Percentiles rank a stretch among this genome's conserved stretches.
These are phyloP conservation scores for Chelidonichthys spinosus DNA, from an alignment of 2,797 vertebrate genomes.

Conservation along the genomic window DNA sequence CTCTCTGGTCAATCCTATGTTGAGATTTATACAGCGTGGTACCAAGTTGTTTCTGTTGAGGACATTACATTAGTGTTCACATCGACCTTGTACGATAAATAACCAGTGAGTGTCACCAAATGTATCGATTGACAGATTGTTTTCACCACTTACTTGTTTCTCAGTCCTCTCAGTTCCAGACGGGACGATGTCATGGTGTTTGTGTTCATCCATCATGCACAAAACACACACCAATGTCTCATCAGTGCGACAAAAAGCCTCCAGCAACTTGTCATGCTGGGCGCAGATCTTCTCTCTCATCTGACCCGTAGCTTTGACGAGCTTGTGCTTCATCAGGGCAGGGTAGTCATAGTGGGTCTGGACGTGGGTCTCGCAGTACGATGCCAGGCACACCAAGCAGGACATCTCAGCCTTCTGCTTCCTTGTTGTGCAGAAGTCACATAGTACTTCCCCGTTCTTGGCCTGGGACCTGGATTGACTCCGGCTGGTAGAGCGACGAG, in stretches of 20 bases:
- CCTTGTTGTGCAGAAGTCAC: conserved; percentile 89
- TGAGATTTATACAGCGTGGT: conserved; percentile 82
- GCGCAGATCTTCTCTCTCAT: conserved; percentile 90
- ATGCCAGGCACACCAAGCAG: conserved; percentile 95
- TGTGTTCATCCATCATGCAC: conserved; percentile 92
- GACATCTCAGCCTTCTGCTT: conserved; percentile 88
- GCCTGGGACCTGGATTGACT: conserved; percentile 60
- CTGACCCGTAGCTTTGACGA: conserved; percentile 88
- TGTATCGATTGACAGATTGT: neutral
- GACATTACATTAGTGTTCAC: neutral
- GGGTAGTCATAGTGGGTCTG: conserved; percentile 91
- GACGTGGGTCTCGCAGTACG: conserved; percentile 91
- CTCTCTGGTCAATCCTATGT: conserved; percentile 82
- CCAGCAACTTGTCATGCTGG: conserved; percentile 90
- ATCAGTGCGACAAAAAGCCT: conserved; percentile 90
- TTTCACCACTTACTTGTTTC: conserved; percentile 86
- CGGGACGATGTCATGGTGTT: conserved; percentile 84
- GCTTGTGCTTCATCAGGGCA: conserved; percentile 90
- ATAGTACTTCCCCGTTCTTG: conserved; percentile 72
- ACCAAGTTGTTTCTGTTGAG: conserved; percentile 82
- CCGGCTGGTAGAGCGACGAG: conserved; percentile 64
- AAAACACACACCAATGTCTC: conserved; percentile 89
- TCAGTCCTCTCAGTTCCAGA: conserved; percentile 86
- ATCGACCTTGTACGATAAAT: neutral
- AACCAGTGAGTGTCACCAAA: neutral